A percentile compares a stretch with the other conserved stretches of the same genome.
These are phyloP conservation scores for Drosophila asahinai DNA, from an alignment of 1,140 invertebrate species.

Conservation along the genomic window DNA sequence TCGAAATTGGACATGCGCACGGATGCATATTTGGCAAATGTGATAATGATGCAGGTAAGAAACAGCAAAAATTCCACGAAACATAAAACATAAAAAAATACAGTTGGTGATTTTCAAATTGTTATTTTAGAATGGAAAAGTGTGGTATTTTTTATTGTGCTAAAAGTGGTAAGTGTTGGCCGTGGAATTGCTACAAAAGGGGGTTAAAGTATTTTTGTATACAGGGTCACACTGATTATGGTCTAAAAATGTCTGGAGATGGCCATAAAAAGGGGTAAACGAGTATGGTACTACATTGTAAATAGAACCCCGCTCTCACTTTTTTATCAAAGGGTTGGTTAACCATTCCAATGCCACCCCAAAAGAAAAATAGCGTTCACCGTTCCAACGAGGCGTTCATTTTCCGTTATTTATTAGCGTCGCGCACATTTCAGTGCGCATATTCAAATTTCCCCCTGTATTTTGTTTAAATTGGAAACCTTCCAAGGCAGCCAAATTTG, in stretches of 20 bases:
- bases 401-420: conserved; percentile 34
- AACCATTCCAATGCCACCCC: conserved; percentile 1
- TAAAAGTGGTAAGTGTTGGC: conserved; percentile 11
- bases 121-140: conserved; percentile 33
- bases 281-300: background rate
- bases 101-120: conserved; percentile 1
- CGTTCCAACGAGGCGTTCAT: conserved; percentile 16
- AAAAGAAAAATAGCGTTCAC: conserved; percentile 14
- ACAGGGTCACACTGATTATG: conserved; percentile 25
- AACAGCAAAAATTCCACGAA: conserved; percentile 5
- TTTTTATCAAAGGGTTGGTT: conserved; percentile 67
- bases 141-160: conserved; percentile 10
- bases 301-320: background rate
- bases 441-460: conserved; percentile 66
- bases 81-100: conserved; percentile 24
- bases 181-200: conserved; percentile 8
- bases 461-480: conserved; percentile 61
- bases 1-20: conserved; percentile 65
- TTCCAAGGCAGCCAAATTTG: conserved; percentile 33
- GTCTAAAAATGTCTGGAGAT: conserved; percentile 7
- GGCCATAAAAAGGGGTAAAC: conserved; percentile 6
- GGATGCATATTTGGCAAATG: conserved; percentile 74
- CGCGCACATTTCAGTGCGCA: conserved; percentile 59
- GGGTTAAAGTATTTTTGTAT: conserved; percentile 7
- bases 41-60: conserved; percentile 58